Base-by-base conservation (phyloP, 30 jellyfish, hydroid and myxozoan genomes). In the Hydractinia symbiolongicarpus region DNA sequence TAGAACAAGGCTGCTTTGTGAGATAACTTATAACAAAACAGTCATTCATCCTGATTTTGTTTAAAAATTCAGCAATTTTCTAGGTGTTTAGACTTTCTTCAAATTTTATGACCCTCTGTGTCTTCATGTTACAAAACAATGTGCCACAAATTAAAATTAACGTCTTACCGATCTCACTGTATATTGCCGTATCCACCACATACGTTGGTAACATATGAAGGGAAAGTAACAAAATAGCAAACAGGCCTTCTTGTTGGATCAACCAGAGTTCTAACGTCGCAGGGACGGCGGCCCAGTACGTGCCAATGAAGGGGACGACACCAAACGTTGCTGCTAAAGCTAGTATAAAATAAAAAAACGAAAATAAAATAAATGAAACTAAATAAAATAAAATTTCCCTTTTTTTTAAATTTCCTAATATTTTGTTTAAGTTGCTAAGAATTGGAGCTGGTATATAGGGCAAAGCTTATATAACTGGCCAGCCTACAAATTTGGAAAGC, bases 251-350 rank as follows among this genome's bases (percentile, higher is more conserved):
- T 69, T 86, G 82, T 64, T 86, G 97, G 52, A 90, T 93, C 76
- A 90, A 72, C 97, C 95, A 90, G 5, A 90, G 88, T 62, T 90
- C 97, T 21, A 90, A 83, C 15, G 89, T 88, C 17, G 96, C 95
- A 19, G 97, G 97, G 7, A 90, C 73, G 17, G 95, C 97, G 5
- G 97, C 97, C 82, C 91, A 85, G 71, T 90, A 90, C 54, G 97
- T 90, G 15, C 97, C 97, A 68, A 90, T 81, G 82, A 90, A 85
- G 4, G 97, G 97, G 4, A 90, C 95, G 9, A 91, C 97, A 53
- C 96, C 97, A 14, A 90, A 73, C 9, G 72, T 30, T 19, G 97
- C 97, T 16, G 97, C 97, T 51, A 90, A 71, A 6, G 90, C 97
- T 90, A 72, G n/a, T 30, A 30, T 60, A 55, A 53, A 60, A 20